phyloP scores from a whole-genome alignment of 2,797 vertebrate genomes.

The Typhlichthys eigenmanni region DNA sequence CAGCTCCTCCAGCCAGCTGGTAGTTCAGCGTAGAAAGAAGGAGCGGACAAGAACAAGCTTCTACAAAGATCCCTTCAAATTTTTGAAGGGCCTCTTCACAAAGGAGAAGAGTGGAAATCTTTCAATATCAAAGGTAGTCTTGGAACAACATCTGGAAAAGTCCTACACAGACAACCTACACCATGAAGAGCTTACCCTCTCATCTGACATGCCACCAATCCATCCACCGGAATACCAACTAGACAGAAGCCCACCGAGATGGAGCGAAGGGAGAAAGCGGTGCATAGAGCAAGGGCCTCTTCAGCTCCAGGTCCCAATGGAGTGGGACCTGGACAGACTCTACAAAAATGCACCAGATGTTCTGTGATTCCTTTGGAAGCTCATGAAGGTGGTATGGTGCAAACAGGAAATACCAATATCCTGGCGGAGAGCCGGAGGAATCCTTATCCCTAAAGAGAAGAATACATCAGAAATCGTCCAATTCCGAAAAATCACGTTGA shows the following conservation, averaged over 20 bases:
- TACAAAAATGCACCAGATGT: constrained; percentile 11
- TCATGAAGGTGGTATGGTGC: constrained; percentile 12
- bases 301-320: constrained; percentile 3
- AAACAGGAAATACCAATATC: constrained; percentile 5
- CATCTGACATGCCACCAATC: neutral
- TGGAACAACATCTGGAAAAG: constrained; percentile 5
- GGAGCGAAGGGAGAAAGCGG: neutral
- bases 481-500: constrained; percentile 23
- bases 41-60: constrained; percentile 10
- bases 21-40: neutral
- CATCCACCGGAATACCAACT: neutral
- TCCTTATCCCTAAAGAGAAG: constrained; percentile 19
- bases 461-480: constrained; percentile 12
- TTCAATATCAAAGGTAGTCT: neutral
- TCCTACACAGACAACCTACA: neutral
- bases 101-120: constrained; percentile 3
- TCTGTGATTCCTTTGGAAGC: constrained; percentile 17
- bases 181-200: neutral
- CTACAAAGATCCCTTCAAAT: constrained; percentile 17
- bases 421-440: constrained; percentile 7
- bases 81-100: constrained; percentile 2
- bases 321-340: too few relatives aligned
- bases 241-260: neutral
- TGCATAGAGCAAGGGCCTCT: neutral
- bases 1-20: constrained; percentile 8